Base-by-base conservation (phyloP, 2,797 vertebrate genomes). In the Craterocephalus amniculus region DNA sequence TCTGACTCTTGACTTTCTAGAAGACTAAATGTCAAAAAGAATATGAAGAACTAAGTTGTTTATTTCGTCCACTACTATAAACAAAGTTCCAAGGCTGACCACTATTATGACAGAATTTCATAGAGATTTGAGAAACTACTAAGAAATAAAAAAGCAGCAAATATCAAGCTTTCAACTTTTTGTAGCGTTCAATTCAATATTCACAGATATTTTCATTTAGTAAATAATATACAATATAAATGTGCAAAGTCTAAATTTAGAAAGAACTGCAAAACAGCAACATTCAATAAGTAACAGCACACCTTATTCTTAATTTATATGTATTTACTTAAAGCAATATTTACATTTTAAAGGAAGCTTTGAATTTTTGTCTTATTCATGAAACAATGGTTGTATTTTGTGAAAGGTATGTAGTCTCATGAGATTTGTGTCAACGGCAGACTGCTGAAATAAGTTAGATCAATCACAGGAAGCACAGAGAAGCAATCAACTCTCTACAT, bases 381-480 rank as follows among this genome's bases (percentile, higher is more conserved):
- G 43, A 38, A 40, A 52, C 26, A 36, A 55, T 55, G 66, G 24
- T 75, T n/a, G 68, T 68, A 61, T 51, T 76, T 58, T 73, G 20
- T 74, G 35, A 48, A 81, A 83, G 57, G 34, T 75, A 63, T 71
- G 72, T 38, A 80, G 68, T 63, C 64, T 76, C 74, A 26, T 67
- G 85, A 84, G 90, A 85, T 65, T 72, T 79, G 61, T 69, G 70
- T 79, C 55, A 27, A 80, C 68, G 71, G 63, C 83, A 79, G 79
- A 74, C 79, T 35, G 16, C 74, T 80, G 83, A 87, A 81, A 88
- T 82, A 87, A 87, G 81, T 90, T 86, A 89, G 77, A 91, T 92
- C 85, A 89, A 83, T 82, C 87, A 83, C 51, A 76, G 78, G 87
- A 34, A 34, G 32, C 32, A 34, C 5, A 34, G 32, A 79, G 83